phyloP scores from a whole-genome alignment of 2,113 vertebrate species.

The Perccottus glenii region DNA sequence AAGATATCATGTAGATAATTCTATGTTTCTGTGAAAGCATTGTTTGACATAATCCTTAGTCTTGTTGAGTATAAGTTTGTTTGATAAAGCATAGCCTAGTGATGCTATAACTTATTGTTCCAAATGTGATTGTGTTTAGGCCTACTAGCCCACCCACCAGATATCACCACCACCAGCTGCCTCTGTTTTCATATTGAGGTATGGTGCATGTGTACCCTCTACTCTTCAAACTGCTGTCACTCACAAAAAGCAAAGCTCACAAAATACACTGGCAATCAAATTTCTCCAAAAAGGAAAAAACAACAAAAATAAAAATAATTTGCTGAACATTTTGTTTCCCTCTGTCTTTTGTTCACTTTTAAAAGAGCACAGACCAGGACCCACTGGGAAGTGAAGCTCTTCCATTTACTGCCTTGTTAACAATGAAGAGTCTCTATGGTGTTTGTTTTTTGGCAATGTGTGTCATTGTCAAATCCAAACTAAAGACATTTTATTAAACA shows the following conservation, averaged over 20 bases:
- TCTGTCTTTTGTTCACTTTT: not conserved
- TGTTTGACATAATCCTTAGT: no score
- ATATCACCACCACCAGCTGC: no score
- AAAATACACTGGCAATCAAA: not conserved
- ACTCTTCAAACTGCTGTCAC: not conserved
- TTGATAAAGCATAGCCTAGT: no score
- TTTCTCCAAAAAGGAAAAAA: not conserved
- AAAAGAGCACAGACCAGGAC: not conserved
- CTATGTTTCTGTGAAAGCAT: no score
- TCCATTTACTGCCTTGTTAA: constrained; percentile 2
- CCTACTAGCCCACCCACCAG: no score
- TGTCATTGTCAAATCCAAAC: not conserved
- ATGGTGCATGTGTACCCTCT: no score
- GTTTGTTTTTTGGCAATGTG: not conserved
- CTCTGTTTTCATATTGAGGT: no score
- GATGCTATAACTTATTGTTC: no score
- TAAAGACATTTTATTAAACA: not conserved
- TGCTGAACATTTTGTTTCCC: not conserved
- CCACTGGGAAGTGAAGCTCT: constrained; percentile 5
- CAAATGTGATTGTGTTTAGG: no score
- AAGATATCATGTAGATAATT: no score
- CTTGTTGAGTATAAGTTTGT: no score
- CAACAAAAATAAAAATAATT: constrained; percentile 3
- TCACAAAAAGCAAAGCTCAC: not conserved
- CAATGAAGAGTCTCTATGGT: not conserved